These are phyloP conservation scores for Aplysina aerophoba DNA, from an alignment of 37 sponge, comb jelly and placozoan species.

Conservation along the genomic window DNA sequence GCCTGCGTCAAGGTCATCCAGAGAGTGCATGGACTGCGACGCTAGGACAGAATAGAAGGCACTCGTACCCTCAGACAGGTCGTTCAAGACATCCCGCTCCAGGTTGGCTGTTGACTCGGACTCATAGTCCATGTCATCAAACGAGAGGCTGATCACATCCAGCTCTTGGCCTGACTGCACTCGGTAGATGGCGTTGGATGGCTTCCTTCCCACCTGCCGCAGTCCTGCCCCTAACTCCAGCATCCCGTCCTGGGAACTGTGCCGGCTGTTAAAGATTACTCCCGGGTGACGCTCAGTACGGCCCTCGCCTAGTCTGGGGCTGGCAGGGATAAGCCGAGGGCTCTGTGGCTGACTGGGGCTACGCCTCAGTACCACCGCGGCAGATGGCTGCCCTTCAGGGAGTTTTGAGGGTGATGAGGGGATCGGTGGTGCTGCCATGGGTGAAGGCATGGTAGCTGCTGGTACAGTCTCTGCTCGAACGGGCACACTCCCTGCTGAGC, in stretches of 20 bases:
- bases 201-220: not conserved
- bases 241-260: not conserved
- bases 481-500: no score
- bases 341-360: no score
- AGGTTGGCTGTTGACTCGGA: not conserved
- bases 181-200: not conserved
- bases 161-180: not conserved
- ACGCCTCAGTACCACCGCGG: not conserved
- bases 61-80: slow-evolving; percentile 14
- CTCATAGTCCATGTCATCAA: slow-evolving; percentile 9
- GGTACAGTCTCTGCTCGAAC: no score
- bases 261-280: not conserved
- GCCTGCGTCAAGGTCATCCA: not conserved
- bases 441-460: no score
- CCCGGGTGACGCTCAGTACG: not conserved
- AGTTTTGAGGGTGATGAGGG: slow-evolving; percentile 46
- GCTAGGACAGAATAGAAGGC: slow-evolving; percentile 10
- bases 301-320: no score
- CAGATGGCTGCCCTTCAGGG: slow-evolving; percentile 25
- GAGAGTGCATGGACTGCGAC: not conserved
- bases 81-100: slow-evolving; percentile 19
- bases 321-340: no score
- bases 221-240: not conserved
- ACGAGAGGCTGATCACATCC: slow-evolving; percentile 17
- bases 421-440: no score